These are phyloP conservation scores for Leptonema lineaticorne DNA, from an alignment of 1,140 invertebrate genomes.

Conservation along the genomic window DNA sequence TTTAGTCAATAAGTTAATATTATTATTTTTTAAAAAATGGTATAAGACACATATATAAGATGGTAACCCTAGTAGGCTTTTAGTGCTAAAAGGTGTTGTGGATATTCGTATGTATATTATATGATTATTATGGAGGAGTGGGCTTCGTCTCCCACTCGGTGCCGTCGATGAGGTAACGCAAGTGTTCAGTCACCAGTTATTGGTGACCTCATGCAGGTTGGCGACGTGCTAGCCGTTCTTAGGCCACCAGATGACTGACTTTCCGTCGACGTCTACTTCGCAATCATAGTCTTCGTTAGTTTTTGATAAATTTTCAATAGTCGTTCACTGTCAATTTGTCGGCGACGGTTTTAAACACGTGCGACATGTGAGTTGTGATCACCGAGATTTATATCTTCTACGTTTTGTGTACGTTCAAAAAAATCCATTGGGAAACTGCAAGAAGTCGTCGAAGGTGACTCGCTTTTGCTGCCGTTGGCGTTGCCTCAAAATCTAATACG, in stretches of 20 bases:
- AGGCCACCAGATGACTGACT: neutral
- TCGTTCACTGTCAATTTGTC: neutral
- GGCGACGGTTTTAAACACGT: too few species aligned
- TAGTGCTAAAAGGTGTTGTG: too few species aligned
- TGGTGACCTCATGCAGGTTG: conserved; percentile 14
- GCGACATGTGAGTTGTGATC: neutral
- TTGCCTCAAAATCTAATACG: conserved; percentile 7
- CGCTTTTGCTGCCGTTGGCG: neutral
- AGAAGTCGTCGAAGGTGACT: conserved; percentile 1
- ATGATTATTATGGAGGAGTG: conserved; percentile 2
- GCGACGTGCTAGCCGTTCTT: conserved; percentile 4
- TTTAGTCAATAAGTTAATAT: too few species aligned
- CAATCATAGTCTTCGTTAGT: neutral
- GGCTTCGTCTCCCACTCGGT: conserved; percentile 4
- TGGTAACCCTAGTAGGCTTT: too few species aligned
- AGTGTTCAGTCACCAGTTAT: conserved; percentile 8
- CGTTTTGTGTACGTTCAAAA: neutral
- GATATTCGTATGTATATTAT: too few species aligned
- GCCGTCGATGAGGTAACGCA: conserved; percentile 26
- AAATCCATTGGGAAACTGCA: neutral
- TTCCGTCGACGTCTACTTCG: neutral
- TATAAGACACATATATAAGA: too few species aligned
- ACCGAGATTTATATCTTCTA: neutral
- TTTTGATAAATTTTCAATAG: too few species aligned
- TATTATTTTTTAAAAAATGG: too few species aligned